A percentile compares a stretch with the other conserved stretches of the same genome.
phyloP scores from a whole-genome alignment of 2,797 vertebrate species.

The Sandelia bainsii region DNA sequence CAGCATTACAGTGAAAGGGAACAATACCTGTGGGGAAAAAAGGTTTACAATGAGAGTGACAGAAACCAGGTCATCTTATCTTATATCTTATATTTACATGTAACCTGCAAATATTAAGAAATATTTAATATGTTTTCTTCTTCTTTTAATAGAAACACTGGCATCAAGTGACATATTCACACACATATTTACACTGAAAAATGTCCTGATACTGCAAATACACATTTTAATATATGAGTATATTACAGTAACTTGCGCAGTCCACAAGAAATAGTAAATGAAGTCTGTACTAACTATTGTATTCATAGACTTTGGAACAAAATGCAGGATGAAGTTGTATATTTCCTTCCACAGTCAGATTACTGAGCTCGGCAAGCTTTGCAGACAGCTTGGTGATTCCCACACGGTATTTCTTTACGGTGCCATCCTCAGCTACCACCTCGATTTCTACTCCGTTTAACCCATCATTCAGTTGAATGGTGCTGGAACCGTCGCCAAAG shows the following conservation, averaged over 20 bases:
- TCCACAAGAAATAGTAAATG: neutral
- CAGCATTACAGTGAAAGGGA: constrained; percentile 61
- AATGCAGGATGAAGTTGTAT: constrained; percentile 69
- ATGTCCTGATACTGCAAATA: neutral
- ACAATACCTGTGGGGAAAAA: constrained; percentile 40
- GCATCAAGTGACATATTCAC: neutral
- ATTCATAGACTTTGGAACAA: constrained; percentile 60
- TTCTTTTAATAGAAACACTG: neutral
- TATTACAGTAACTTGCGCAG: neutral
- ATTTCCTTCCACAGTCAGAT: constrained; percentile 64
- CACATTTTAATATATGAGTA: too few relatives aligned
- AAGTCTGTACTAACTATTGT: constrained; percentile 68
- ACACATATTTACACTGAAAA: neutral
- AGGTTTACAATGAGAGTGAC: neutral
- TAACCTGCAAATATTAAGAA: too few relatives aligned
- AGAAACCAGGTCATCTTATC: too few relatives aligned
- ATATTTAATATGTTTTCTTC: neutral
- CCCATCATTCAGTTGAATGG: constrained; percentile 69
- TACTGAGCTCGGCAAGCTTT: constrained; percentile 66
- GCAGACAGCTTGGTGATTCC: constrained; percentile 75
- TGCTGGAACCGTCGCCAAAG: constrained; percentile 68
- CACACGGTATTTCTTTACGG: constrained; percentile 74
- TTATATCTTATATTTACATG: too few relatives aligned
- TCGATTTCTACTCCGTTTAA: constrained; percentile 75
- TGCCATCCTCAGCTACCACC: constrained; percentile 81